Percentiles rank a stretch among this genome's conserved stretches.
Evolutionary conservation across 2,113 vertebrate genomes (phyloP).

Genomic region (Ranitomeya variabilis): DNA sequence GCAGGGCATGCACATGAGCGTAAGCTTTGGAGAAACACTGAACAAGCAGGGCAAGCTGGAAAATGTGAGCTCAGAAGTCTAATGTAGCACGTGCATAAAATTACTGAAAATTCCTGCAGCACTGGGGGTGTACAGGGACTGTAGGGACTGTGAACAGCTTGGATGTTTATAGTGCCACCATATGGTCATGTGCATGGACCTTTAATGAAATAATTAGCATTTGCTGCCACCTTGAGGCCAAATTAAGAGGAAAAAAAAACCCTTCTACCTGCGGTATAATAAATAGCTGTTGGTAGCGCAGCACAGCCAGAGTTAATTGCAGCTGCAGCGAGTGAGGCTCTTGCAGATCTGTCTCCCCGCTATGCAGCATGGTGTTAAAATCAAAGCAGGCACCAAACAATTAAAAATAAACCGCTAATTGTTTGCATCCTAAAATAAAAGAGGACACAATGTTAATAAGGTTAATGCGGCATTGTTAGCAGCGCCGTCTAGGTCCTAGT

Average conservation of each 20-base stretch:
- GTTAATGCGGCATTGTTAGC: slow-evolving; percentile 44
- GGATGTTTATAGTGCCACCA: too few species aligned
- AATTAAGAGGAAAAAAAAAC: neutral
- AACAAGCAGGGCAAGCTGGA: neutral
- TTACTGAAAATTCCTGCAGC: too few species aligned
- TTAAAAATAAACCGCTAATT: slow-evolving; percentile 40
- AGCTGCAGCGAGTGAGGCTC: neutral
- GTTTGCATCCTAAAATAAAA: slow-evolving; percentile 35
- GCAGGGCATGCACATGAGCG: neutral
- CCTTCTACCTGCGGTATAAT: too few species aligned
- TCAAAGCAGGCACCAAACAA: slow-evolving; percentile 37
- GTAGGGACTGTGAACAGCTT: too few species aligned
- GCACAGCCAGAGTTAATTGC: slow-evolving; percentile 2
- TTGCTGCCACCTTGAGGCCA: slow-evolving; percentile 1
- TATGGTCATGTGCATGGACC: neutral
- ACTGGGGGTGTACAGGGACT: too few species aligned
- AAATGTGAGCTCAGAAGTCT: neutral
- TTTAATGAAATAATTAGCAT: neutral
- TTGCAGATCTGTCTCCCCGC: slow-evolving; percentile 2
- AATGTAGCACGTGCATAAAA: too few species aligned
- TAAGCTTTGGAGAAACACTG: neutral
- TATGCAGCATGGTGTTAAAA: neutral
- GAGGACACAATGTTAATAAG: slow-evolving; percentile 52
- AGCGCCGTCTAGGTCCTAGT: slow-evolving; percentile 43
- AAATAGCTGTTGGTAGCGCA: neutral